Percentiles rank a stretch among this genome's conserved stretches.
Conservation (phyloP, 2,888 invertebrate genomes). For the Caenorhabditis imperialis region DNA sequence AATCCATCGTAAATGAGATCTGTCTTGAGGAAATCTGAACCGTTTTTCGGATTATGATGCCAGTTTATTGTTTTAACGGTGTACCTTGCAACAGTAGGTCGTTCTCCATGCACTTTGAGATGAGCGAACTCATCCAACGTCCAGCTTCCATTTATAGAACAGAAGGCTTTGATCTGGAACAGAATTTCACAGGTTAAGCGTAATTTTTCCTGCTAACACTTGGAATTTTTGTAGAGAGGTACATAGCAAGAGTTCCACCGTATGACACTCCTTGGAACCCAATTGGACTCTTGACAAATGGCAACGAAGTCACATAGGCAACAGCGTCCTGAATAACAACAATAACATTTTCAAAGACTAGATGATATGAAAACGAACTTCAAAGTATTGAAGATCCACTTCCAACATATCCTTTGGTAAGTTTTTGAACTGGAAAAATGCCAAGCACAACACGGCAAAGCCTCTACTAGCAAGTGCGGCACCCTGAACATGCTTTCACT, state of each 20-base stretch:
- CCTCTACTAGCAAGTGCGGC: constrained; percentile 52
- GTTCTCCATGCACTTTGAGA: constrained; percentile 15
- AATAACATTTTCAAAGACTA: constrained; percentile 27
- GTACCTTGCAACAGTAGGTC: constrained; percentile 20
- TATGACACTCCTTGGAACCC: constrained; percentile 52
- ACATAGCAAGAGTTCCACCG: constrained; percentile 32
- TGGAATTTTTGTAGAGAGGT: constrained; percentile 33
- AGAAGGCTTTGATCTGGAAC: constrained; percentile 40
- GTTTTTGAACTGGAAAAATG: constrained; percentile 46
- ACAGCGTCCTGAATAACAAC: constrained; percentile 30
- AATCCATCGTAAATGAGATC: constrained; percentile 13
- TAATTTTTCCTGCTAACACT: constrained; percentile 13
- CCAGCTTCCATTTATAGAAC: constrained; percentile 44
- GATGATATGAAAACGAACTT: constrained; percentile 12
- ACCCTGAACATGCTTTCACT: constrained; percentile 27
- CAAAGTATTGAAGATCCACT: constrained; percentile 42
- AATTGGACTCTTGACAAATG: constrained; percentile 21
- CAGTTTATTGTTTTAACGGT: no score
- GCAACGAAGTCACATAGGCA: constrained; percentile 29
- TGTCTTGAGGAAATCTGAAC: constrained; percentile 10
- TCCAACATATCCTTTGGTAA: constrained; percentile 13
- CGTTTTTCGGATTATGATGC: neutral
- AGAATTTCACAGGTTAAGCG: no score
- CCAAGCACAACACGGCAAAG: constrained; percentile 30
- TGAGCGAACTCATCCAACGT: constrained; percentile 27